Conservation (phyloP, 2,797 vertebrate species). For the Ibycter americanus region DNA sequence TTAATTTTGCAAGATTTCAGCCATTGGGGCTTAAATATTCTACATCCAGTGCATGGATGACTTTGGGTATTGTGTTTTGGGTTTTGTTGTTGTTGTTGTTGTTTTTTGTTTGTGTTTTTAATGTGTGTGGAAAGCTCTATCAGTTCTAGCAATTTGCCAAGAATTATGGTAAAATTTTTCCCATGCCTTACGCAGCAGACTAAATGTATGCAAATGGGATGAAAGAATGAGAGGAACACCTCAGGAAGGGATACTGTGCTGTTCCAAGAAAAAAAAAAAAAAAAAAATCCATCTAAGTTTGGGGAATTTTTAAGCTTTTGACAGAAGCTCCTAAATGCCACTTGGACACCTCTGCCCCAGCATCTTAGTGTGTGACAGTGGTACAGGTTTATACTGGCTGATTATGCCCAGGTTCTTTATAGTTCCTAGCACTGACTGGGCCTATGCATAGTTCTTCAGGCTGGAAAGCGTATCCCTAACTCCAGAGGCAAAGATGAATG, state of each 20-base stretch:
- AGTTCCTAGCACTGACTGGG: background rate
- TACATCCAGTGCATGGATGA: background rate
- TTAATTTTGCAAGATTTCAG: background rate
- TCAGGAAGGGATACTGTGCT: background rate
- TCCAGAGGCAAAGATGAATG: background rate
- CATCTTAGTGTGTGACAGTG: background rate
- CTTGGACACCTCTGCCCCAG: background rate
- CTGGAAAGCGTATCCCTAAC: background rate
- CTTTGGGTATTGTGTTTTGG: background rate
- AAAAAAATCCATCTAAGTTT: background rate
- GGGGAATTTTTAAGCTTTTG: background rate
- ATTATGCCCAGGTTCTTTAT: background rate
- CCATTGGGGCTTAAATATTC: background rate
- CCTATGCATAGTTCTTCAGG: background rate
- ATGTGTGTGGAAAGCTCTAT: background rate
- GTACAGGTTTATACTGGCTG: background rate
- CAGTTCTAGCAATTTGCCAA: background rate
- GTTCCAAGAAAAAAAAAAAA: background rate
- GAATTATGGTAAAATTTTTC: background rate
- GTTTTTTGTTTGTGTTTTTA: too few species aligned
- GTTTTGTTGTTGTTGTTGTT: background rate
- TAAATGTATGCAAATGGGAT: background rate
- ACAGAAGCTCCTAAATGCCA: background rate
- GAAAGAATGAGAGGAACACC: background rate
- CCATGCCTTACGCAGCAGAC: background rate